Conservation (phyloP, 2,113 vertebrate genomes). For the Spilogale gracilis region DNA sequence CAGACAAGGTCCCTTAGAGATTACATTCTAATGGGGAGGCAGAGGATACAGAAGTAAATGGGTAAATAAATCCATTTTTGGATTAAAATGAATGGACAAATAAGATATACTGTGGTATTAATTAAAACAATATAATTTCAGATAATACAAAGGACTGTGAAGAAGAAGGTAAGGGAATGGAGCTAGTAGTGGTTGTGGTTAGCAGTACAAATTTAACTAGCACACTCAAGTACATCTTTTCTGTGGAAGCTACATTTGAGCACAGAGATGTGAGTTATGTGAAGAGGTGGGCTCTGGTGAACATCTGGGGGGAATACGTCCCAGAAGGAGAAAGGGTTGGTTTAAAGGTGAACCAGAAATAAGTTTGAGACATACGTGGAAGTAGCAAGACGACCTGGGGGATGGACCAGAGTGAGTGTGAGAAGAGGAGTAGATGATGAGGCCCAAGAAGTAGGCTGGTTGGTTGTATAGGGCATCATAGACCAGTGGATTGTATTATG, state of each 20-base stretch:
- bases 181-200: neutral
- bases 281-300: too few species aligned
- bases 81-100: neutral
- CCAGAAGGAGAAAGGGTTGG: neutral
- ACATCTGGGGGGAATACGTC: neutral
- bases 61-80: neutral
- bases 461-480: neutral
- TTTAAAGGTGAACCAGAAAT: neutral
- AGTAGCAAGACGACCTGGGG: neutral
- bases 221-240: neutral
- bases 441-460: neutral
- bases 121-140: neutral
- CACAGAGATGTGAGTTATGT: neutral
- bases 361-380: neutral
- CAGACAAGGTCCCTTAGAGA: neutral
- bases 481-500: neutral
- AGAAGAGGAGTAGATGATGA: neutral
- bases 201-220: neutral
- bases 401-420: neutral
- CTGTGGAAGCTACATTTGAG: neutral
- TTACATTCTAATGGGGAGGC: neutral
- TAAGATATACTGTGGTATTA: neutral
- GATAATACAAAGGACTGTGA: neutral
- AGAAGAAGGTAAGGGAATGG: neutral
- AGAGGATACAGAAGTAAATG: neutral